These are phyloP conservation scores for Antheraea yamamai DNA, from an alignment of 2,888 invertebrate species.

Conservation along the genomic window DNA sequence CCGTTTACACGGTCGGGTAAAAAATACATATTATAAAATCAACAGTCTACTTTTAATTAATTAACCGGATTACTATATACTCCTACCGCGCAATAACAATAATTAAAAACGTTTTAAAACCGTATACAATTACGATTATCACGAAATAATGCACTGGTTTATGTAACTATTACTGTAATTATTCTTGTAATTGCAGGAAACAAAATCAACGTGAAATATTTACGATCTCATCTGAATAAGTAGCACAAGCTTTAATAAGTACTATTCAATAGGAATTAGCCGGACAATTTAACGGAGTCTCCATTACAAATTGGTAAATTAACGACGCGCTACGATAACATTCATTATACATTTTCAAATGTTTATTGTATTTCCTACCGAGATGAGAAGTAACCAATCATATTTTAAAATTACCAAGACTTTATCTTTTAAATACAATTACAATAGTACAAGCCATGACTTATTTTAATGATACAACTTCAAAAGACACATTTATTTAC, in stretches of 20 bases:
- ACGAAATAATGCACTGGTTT: neutral
- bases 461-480: neutral
- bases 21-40: neutral
- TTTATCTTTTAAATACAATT: neutral
- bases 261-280: conserved; percentile 42
- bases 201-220: conserved; percentile 7
- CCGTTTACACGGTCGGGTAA: too few relatives aligned
- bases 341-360: conserved; percentile 60
- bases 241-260: conserved; percentile 29
- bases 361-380: conserved; percentile 45
- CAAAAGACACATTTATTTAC: neutral
- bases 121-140: neutral
- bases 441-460: neutral
- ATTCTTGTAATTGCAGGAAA: neutral
- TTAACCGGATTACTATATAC: neutral
- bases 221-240: conserved; percentile 1
- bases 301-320: conserved; percentile 52
- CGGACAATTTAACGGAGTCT: conserved; percentile 43
- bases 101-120: neutral
- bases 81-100: neutral
- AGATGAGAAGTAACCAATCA: conserved; percentile 53
- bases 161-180: neutral
- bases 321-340: conserved; percentile 43
- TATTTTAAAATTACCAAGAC: conserved; percentile 38
- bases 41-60: neutral